Base-by-base conservation (phyloP, 2,888 invertebrate species). In the Cotesia congregata region DNA sequence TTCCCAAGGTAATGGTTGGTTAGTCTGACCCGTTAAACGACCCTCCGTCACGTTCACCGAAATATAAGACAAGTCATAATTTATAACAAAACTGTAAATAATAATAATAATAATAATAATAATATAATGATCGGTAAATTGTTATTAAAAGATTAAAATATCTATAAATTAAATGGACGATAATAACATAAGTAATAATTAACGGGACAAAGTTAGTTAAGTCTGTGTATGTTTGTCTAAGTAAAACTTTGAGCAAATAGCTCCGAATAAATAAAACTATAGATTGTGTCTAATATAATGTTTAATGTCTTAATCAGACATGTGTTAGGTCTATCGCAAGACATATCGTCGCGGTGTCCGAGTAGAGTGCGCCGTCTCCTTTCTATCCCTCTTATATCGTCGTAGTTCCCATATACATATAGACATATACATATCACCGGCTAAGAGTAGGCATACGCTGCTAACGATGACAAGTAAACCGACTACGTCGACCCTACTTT, bases 401-500 rank as follows among this genome's bases (percentile, higher is more conserved):
- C 50, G 50, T 50, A 50, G 50, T 50, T 50, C 12, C 50, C 50
- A 41, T 60, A 30, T n/a, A 30, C 20, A 71, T 67, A 72, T 67
- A 72, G 50, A 62, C 61, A 75, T 69, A 59, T 69, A 69, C 50
- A 61, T 50, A 50, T 12, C 50, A 50, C 50, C 50, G 12, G 12
- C 50, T 12, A 12, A 12, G 7, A 50, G 50, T 50, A 50, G 50
- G 50, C 12, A 50, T 50, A 64, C 30, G 40, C 50, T 38, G 69
- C 68, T 50, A 68, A 41, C 41, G 67, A 76, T 71, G 72, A 78
- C 78, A 59, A 73, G 65, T 38, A 65, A 50, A 50, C 9, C 72
- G 67, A 73, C 71, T n/a, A 62, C 74, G 75, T 74, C 80, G 82
- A 78, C 78, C 79, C 80, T 80, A 80, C 82, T 82, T 85, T 85